Base-by-base conservation (phyloP, 2,113 vertebrate species). In the Struthio camelus region DNA sequence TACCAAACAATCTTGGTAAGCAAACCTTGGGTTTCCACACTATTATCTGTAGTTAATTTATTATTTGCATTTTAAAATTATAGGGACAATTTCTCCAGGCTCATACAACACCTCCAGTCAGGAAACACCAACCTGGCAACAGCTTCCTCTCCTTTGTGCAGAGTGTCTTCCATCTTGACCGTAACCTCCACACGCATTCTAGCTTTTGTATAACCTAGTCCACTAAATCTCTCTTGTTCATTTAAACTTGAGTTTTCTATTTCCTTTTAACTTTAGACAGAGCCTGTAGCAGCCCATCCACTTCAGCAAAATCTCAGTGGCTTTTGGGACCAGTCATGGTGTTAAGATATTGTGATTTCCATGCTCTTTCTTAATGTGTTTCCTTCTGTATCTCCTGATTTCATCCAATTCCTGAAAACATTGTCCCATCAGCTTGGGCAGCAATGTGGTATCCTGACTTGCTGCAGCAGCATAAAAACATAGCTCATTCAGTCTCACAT, bases 61-160 rank as follows among this genome's bases (percentile, higher is more conserved):
- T 91, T 89, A 78, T 83, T 88, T 59, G 62, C 84, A 78, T 86
- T 94, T 94, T 93, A 40, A 78, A 77, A 62, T 73, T 53, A 73
- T 17, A 70, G 19, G 8, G n/a, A 78, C 86, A 91, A 81, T 72
- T 82, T 85, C n/a, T 82, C 53, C 40, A 53, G 75, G 42, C 11
- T 93, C 88, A 93, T 85, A 90, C 61, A 88, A 78, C 71, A 64
- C 22, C 83, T 69, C 19, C 56, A 58, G 32, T 40, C 79, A 66
- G 89, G 80, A 70, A 91, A 81, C 84, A 91, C n/a, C 32, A 97
- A n/a, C 61, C 51, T 94, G 65, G 80, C 77, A 92, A 95, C 56
- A 89, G 23, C 20, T 71, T 61, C 50, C 71, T 88, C 36, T 87
- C 64, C 40, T 81, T 75, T 89, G 62, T 44, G 16, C 73, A 94